A percentile compares a stretch with the other conserved stretches of the same genome.
phyloP scores from a whole-genome alignment of 2,797 vertebrate genomes.

The Coregonus sp. region DNA sequence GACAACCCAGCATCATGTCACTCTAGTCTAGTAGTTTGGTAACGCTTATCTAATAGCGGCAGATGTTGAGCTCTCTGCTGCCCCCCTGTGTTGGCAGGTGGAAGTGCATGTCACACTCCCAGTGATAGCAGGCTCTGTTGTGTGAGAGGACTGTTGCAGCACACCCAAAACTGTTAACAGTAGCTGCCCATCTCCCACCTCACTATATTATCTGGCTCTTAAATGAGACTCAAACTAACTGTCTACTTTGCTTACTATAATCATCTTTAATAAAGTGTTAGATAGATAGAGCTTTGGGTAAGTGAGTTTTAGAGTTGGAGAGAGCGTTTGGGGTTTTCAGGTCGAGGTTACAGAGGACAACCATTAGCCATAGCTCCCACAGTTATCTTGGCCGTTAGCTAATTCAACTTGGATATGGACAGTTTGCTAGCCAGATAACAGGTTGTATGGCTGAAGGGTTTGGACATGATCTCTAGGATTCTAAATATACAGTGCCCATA shows the following conservation, averaged over 20 bases:
- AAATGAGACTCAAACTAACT: slow-evolving; percentile 34
- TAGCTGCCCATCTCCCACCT: slow-evolving; percentile 43
- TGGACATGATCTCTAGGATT: neutral
- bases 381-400: neutral
- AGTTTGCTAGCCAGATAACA: neutral
- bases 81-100: slow-evolving; percentile 43
- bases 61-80: slow-evolving; percentile 35
- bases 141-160: slow-evolving; percentile 50
- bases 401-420: neutral
- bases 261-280: no score
- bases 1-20: neutral
- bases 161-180: slow-evolving; percentile 59
- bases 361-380: slow-evolving; percentile 11
- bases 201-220: slow-evolving; percentile 34
- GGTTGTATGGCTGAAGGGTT: neutral
- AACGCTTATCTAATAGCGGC: neutral
- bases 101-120: slow-evolving; percentile 46
- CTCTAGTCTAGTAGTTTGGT: neutral
- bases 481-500: slow-evolving; percentile 3
- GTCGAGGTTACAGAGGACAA: slow-evolving; percentile 26
- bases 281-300: slow-evolving; percentile 10
- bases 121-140: slow-evolving; percentile 39
- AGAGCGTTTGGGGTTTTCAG: slow-evolving; percentile 19
- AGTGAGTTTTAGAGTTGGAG: slow-evolving; percentile 17
- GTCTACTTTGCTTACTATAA: slow-evolving; percentile 17